Evolutionary conservation across 2,888 invertebrate genomes (phyloP).

Genomic region (Leucophenga montana): DNA sequence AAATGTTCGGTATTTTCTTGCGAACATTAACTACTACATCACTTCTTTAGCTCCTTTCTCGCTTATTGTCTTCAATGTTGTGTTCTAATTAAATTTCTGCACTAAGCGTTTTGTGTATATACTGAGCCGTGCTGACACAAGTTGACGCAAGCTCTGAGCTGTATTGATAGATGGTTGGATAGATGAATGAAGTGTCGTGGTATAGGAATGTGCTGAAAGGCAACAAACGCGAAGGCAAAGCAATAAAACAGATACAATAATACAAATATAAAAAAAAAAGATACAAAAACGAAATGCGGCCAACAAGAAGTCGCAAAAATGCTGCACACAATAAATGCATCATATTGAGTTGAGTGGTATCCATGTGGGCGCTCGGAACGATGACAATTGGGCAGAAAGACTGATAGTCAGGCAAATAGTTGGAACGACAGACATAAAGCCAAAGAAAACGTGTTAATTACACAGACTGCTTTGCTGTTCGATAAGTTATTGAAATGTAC

Average conservation of each 20-base stretch:
- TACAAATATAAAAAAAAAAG: conserved; percentile 7
- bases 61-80: conserved; percentile 32
- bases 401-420: not conserved
- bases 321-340: conserved; percentile 35
- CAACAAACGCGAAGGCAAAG: not conserved
- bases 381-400: conserved; percentile 6
- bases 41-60: not conserved
- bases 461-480: conserved; percentile 38
- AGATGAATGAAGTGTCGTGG: not conserved
- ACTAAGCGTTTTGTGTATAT: conserved; percentile 3
- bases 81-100: conserved; percentile 58
- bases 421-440: conserved; percentile 44
- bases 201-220: conserved; percentile 7
- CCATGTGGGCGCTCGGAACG: not conserved
- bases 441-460: conserved; percentile 62
- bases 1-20: conserved; percentile 58
- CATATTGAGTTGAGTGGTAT: conserved; percentile 5
- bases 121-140: not conserved
- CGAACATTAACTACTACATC: no score
- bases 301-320: conserved; percentile 61
- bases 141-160: no score
- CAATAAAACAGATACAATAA: not conserved
- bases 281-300: conserved; percentile 49
- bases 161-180: not conserved
- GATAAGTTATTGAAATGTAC: conserved; percentile 50